Evolutionary conservation across 2,888 invertebrate species (phyloP).

Genomic region (Tetropium fuscum): DNA sequence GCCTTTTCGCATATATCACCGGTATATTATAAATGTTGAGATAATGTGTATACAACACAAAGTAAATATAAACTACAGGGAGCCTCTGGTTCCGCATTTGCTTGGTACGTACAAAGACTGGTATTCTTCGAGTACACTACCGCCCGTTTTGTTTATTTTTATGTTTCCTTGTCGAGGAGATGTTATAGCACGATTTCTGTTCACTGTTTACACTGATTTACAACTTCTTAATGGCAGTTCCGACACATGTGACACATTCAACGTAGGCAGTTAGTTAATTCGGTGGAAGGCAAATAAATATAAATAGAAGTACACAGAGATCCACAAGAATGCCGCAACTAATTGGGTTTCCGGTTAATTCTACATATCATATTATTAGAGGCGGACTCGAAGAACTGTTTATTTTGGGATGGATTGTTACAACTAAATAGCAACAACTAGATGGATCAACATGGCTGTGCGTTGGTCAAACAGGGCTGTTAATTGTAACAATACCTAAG

Average conservation of each 20-base stretch:
- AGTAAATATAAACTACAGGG: neutral
- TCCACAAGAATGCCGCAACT: constrained; percentile 3
- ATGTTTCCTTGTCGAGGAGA: constrained; percentile 15
- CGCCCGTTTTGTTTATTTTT: constrained; percentile 27
- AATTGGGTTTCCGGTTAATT: constrained; percentile 6
- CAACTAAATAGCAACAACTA: too few relatives aligned
- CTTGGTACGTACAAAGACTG: neutral
- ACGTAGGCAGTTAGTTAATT: constrained; percentile 16
- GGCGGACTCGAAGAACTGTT: neutral
- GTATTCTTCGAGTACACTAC: constrained; percentile 2
- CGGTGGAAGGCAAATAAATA: constrained; percentile 12
- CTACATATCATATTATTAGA: neutral
- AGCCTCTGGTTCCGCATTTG: constrained; percentile 3
- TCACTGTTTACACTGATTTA: constrained; percentile 31
- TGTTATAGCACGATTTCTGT: constrained; percentile 27
- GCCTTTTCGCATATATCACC: too few relatives aligned
- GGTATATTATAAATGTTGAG: neutral
- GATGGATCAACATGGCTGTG: too few relatives aligned
- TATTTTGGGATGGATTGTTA: constrained; percentile 2
- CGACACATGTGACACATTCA: constrained; percentile 23
- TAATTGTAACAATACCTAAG: too few relatives aligned
- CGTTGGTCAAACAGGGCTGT: too few relatives aligned
- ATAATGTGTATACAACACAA: neutral
- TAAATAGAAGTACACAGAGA: constrained; percentile 1
- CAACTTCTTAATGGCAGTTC: constrained; percentile 17